Conservation (phyloP, 1,140 invertebrate genomes). For the Bradynema listronoti region DNA sequence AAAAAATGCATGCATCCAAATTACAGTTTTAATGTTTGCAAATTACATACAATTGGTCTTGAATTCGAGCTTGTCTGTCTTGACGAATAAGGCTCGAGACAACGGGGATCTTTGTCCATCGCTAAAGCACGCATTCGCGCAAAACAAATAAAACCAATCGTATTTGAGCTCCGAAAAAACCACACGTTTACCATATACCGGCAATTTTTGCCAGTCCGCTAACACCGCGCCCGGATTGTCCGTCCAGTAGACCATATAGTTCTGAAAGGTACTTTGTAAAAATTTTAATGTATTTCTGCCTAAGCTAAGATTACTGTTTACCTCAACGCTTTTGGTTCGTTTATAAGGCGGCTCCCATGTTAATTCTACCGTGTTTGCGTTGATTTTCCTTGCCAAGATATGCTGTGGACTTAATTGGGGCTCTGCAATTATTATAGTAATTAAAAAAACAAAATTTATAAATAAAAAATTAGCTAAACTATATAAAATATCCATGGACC, state of each 20-base stretch:
- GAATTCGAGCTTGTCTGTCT: constrained; percentile 57
- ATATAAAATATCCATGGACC: too few species aligned
- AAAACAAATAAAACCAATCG: constrained; percentile 53
- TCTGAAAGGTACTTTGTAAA: constrained; percentile 26
- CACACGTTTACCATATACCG: constrained; percentile 47
- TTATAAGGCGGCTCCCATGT: constrained; percentile 57
- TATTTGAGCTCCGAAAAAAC: constrained; percentile 57
- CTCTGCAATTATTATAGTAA: constrained; percentile 27
- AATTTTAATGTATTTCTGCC: neutral
- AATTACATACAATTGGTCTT: constrained; percentile 46
- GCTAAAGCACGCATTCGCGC: constrained; percentile 51
- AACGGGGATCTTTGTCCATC: constrained; percentile 56
- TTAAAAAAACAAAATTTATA: neutral
- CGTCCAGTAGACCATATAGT: constrained; percentile 57
- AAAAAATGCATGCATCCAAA: constrained; percentile 5
- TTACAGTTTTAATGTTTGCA: neutral
- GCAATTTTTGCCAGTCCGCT: constrained; percentile 53
- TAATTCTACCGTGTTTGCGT: constrained; percentile 52
- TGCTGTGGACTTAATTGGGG: constrained; percentile 56
- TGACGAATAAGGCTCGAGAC: constrained; percentile 52
- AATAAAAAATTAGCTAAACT: constrained; percentile 4
- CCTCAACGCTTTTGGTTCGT: constrained; percentile 49
- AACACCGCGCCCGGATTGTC: constrained; percentile 50
- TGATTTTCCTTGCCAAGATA: constrained; percentile 53
- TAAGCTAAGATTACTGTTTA: constrained; percentile 10